Evolutionary conservation across 2,797 vertebrate species (phyloP).

Genomic region (Macrochelys suwanniensis): DNA sequence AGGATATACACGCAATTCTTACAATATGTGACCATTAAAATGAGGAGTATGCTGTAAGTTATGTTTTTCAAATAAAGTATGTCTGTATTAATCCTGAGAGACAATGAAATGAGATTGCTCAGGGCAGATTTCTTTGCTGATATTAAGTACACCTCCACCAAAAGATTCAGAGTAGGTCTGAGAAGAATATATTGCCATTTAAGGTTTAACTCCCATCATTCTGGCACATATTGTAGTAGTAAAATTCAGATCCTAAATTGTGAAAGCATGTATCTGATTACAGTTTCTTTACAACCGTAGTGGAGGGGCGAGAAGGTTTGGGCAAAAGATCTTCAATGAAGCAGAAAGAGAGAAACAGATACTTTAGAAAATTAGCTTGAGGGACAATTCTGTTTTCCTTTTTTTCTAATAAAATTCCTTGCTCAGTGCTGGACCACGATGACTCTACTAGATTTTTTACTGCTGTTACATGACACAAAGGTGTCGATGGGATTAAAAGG

Average conservation of each 20-base stretch:
- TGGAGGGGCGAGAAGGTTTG: not conserved
- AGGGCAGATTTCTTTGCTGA: not conserved
- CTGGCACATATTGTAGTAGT: not conserved
- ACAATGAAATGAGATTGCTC: not conserved
- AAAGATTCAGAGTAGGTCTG: not conserved
- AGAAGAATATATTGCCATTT: not conserved
- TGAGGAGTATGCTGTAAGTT: not conserved
- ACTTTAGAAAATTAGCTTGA: slow-evolving; percentile 10
- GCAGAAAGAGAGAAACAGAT: not conserved
- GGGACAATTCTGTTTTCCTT: not conserved
- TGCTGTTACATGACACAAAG: not conserved
- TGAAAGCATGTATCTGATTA: not conserved
- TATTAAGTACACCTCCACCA: not conserved
- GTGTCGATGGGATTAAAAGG: not conserved
- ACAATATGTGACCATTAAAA: not conserved
- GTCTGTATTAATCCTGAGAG: not conserved
- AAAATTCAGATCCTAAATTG: not conserved
- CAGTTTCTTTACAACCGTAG: not conserved
- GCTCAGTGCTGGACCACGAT: not conserved
- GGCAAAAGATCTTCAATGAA: not conserved
- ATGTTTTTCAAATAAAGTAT: not conserved
- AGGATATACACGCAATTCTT: not conserved
- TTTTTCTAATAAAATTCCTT: not conserved
- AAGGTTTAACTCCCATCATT: not conserved
- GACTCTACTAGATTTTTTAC: not conserved